Evolutionary conservation across 2,888 invertebrate species (phyloP).

Genomic region (Drosophila cracens): DNA sequence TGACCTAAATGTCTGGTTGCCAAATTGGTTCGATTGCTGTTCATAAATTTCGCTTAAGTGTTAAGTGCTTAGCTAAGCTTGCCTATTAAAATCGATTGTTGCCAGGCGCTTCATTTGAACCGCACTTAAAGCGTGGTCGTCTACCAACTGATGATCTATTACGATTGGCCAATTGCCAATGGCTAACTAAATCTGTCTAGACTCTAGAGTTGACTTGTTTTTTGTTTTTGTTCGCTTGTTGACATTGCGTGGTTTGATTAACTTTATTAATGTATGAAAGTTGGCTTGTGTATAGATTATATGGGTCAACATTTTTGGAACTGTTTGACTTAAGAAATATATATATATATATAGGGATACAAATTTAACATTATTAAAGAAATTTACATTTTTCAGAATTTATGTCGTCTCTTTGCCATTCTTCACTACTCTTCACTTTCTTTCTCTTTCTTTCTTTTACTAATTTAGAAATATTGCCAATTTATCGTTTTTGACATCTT

Average conservation of each 20-base stretch:
- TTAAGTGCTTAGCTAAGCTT: constrained; percentile 68
- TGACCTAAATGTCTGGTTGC: constrained; percentile 70
- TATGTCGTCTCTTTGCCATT: not conserved
- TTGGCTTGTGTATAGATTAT: not conserved
- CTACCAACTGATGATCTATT: constrained; percentile 34
- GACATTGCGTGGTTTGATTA: constrained; percentile 17
- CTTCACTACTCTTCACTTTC: too few relatives aligned
- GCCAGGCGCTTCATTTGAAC: constrained; percentile 34
- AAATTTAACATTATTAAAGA: not conserved
- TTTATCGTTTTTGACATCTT: not conserved
- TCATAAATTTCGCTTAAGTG: constrained; percentile 67
- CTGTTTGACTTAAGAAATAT: not conserved
- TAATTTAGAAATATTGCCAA: not conserved
- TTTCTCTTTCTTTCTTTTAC: not conserved
- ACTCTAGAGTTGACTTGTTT: constrained; percentile 15
- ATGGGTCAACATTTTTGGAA: not conserved
- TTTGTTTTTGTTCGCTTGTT: constrained; percentile 10
- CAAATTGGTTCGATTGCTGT: constrained; percentile 52
- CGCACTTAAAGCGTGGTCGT: constrained; percentile 37
- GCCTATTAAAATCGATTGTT: constrained; percentile 56
- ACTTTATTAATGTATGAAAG: constrained; percentile 16
- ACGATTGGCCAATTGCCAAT: constrained; percentile 33
- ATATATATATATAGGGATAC: not conserved
- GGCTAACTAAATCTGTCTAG: constrained; percentile 21
- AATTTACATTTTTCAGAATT: not conserved